Percentiles rank a stretch among this genome's conserved stretches.
Conservation (phyloP, 1,140 invertebrate genomes). For the Oncopeltus fasciatus region DNA sequence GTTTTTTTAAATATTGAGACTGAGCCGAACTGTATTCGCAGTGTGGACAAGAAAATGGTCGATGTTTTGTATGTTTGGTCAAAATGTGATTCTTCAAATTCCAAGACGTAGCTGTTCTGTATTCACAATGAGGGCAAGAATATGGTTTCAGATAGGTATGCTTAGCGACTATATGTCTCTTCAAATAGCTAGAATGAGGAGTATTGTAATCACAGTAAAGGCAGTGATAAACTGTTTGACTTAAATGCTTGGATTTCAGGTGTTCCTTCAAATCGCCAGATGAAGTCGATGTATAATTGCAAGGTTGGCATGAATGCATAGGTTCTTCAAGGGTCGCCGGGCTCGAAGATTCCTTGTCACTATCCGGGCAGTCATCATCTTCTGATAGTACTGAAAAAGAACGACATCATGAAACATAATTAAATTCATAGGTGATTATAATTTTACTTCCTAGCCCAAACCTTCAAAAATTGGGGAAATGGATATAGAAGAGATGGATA, state of each 20-base stretch:
- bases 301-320: not conserved
- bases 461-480: too few relatives aligned
- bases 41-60: not conserved
- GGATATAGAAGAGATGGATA: too few relatives aligned
- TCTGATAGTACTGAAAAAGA: too few relatives aligned
- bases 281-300: not conserved
- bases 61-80: not conserved
- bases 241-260: not conserved
- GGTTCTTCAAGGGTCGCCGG: too few relatives aligned
- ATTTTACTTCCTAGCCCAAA: too few relatives aligned
- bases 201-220: not conserved
- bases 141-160: not conserved
- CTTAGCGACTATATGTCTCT: not conserved
- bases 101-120: not conserved
- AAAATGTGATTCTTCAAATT: not conserved
- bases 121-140: slow-evolving; percentile 1
- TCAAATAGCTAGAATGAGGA: not conserved
- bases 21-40: not conserved
- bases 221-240: not conserved
- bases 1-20: not conserved
- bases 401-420: too few relatives aligned
- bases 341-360: too few relatives aligned
- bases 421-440: too few relatives aligned
- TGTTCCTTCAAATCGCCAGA: not conserved
- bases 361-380: too few relatives aligned